Evolutionary conservation across 2,113 vertebrate species (phyloP).

Genomic region (Chaetodon auriga): DNA sequence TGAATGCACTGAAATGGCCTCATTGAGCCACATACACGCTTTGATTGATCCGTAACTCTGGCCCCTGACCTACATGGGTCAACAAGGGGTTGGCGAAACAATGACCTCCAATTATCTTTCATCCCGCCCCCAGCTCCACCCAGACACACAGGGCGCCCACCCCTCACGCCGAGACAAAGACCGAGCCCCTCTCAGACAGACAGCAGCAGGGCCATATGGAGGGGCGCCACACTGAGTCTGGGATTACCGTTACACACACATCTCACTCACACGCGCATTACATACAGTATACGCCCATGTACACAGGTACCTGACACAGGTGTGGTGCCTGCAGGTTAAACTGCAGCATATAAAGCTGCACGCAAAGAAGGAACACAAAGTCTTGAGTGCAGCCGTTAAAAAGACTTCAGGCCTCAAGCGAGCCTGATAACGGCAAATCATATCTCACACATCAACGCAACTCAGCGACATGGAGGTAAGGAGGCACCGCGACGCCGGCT

Average conservation of each 20-base stretch:
- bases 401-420: neutral
- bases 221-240: constrained; percentile 35
- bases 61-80: constrained; percentile 76
- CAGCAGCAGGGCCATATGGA: constrained; percentile 74
- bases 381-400: neutral
- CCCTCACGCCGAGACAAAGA: constrained; percentile 75
- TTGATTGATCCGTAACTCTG: constrained; percentile 41
- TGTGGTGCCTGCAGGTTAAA: neutral
- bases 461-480: neutral
- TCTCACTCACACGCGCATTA: neutral
- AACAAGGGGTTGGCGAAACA: constrained; percentile 64
- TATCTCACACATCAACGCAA: neutral
- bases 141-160: constrained; percentile 63
- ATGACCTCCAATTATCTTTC: constrained; percentile 74
- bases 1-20: constrained; percentile 57
- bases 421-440: neutral
- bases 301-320: neutral
- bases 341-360: neutral
- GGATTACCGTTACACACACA: constrained; percentile 65
- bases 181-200: constrained; percentile 66
- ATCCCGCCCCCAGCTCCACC: constrained; percentile 62
- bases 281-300: neutral
- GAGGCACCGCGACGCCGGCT: neutral
- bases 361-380: neutral
- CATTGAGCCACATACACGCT: neutral